Base-by-base conservation (phyloP, 2,888 invertebrate genomes). In the Psylliodes chrysocephalus region DNA sequence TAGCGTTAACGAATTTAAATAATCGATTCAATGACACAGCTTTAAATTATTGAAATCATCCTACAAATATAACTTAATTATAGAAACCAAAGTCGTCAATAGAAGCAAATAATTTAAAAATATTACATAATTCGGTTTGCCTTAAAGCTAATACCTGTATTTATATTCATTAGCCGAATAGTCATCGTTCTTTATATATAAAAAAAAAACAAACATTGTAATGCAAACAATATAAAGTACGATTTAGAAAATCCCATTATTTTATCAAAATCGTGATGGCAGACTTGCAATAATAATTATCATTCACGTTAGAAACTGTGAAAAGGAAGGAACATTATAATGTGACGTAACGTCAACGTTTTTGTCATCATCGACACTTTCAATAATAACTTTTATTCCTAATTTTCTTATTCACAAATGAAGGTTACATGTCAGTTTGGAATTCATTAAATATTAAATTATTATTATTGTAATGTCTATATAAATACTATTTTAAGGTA, bases 221-320 rank as follows among this genome's bases (percentile, higher is more conserved):
- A 30, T 53, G 53, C 22, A 54, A 47, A 47, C 28, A 47, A 42
- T 42, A 7, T 42, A 38, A 42, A 17, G 15, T 10, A 35, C n/a
- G 14, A 14, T 35, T 14, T 17, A 7, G 4, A 17, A 18, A 42
- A 18, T 7, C 8, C 6, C 7, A 18, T 42, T 42, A 42, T 42
- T 42, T 42, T 17, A 35, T 12, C n/a, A 18, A 10, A 17, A 42
- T 18, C 42, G 42, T 42, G 42, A 17, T 42, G 38, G 42, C 18
- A 18, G 6, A 42, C 17, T 42, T 7, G 10, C 35, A 35, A 42
- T 10, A 17, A 42, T 1, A 35, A 42, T 17, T 18, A n/a, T 5
- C 42, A 7, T n/a, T n/a, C 35, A 12, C 30, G 10, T 5, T 30
- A 8, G 17, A 40, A 22, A 12, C 25, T 28, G 47, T 25, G 25